Base-by-base conservation (phyloP, 1,140 invertebrate genomes). In the Mactra quadrangularis region DNA sequence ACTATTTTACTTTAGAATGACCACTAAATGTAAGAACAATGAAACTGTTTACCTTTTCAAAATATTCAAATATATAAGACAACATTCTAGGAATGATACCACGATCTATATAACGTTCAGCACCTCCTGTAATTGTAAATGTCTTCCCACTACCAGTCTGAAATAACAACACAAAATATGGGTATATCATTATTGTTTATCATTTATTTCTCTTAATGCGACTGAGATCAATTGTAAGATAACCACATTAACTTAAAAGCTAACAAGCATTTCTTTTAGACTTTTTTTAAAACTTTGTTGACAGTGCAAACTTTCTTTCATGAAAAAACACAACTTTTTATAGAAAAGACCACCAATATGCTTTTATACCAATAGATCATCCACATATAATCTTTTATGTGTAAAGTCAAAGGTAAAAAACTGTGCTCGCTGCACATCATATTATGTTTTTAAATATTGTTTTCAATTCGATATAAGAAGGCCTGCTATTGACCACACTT, bases 121-220 rank as follows among this genome's bases (percentile, higher is more conserved):
- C 90, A 22, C 93, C 93, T 45, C 93, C 93, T 22, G 93, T 93
- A 59, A 94, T 93, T n/a, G 93, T 93, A 75, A 93, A 94, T 9
- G 93, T 94, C 86, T 94, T 94, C 9, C 93, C 93, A 89, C 92
- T 93, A 0, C 93, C 93, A 72, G 93, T 94, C 92, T 93, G 82
- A 38, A 77, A 77, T 17, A 41, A 41, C 15, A 41, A 41, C 38
- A 41, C 6, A 7, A 41, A 57, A 15, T 27, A 52, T 45, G n/a
- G n/a, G n/a, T n/a, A n/a, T n/a, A 38, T 11, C 9, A 25, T 45
- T 52, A n/a, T n/a, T n/a, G n/a, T 38, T 50, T 50, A 50, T 50
- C 47, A 13, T 50, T 50, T 13, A n/a, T 50, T 50, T n/a, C 11
- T 59, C 22, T 22, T 59, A 9, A 19, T 9, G 9, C 25, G 9